These are phyloP conservation scores for Eucidaris tribuloides DNA, from an alignment of 35 echinoderm and acorn worm genomes.

Conservation along the genomic window DNA sequence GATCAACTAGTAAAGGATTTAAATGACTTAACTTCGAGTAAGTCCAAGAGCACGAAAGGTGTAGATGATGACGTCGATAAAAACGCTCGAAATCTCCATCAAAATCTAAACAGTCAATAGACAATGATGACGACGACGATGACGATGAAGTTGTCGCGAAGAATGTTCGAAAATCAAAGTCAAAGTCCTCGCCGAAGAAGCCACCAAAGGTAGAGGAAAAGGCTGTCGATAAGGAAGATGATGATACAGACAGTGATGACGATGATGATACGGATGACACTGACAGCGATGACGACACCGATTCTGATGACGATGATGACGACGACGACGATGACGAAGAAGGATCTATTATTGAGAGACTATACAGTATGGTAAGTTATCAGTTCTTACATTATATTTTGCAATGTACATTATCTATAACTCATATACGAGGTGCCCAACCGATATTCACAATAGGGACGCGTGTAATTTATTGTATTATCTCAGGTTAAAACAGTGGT, in stretches of 20 bases:
- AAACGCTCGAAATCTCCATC: background rate
- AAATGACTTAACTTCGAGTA: background rate
- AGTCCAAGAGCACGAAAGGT: background rate
- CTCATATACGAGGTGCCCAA: background rate
- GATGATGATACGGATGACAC: background rate
- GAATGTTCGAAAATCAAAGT: background rate
- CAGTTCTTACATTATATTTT: too few relatives aligned
- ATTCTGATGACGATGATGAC: background rate
- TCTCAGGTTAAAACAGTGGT: background rate
- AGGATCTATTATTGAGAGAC: background rate
- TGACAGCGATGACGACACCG: background rate
- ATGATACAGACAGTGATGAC: background rate
- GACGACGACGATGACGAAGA: constrained; percentile 16
- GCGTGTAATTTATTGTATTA: background rate
- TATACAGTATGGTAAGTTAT: constrained; percentile 4
- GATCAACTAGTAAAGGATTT: constrained; percentile 6
- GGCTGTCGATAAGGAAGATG: background rate
- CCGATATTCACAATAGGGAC: background rate
- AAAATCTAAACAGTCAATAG: background rate
- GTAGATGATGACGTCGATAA: background rate
- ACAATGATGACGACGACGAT: constrained; percentile 12
- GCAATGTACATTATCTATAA: background rate
- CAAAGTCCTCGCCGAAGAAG: background rate
- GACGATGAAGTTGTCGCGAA: background rate
- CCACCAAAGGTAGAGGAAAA: constrained; percentile 4